Evolutionary conservation across 2,888 invertebrate species (phyloP), one percentile per base, ranked within the genome.

Genomic region (Melinaea menophilus): DNA sequence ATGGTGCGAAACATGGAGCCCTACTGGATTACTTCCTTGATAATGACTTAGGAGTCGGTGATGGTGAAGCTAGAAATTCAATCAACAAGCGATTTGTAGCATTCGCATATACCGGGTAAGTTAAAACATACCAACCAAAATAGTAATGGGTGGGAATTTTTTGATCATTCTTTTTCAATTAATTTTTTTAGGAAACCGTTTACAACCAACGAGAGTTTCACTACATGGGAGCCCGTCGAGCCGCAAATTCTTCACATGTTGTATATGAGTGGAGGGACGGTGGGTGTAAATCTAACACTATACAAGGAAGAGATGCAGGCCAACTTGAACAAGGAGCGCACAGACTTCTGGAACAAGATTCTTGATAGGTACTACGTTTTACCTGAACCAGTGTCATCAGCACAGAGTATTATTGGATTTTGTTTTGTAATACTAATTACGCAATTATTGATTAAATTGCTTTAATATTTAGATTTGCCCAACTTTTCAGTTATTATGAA

Each of bases 101-200:
- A 4, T 90, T 90, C 64, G 84, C 84, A 4, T 71, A 76, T 45
- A 79, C 74, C 37, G 85, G 88, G 90, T 90, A 75, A 79, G 82
- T 71, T n/a, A 22, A 41, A 51, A 51, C 7, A 51, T 9, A 51
- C 4, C 3, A 4, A 22, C n/a, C 12, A 22, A 22, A n/a, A 13
- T 13, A 22, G n/a, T 13, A 22, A 48, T 13, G 12, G 5, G 9
- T 47, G 7, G 5, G 7, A 37, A 5, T 5, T 12, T 48, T 48
- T 48, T 22, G 9, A 31, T 22, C 0, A 3, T 51, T 7, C 2
- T 51, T 31, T 31, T 51, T 7, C 9, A 9, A 9, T 31, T 9
- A 7, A 5, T 4, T 51, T 51, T 51, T 51, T 51, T 31, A 51
- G 51, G 22, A 51, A 51, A 51, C 51, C 51, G 7, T 51, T 51